Conservation (phyloP, 2,888 invertebrate genomes). For the Leucozona laternaria region DNA sequence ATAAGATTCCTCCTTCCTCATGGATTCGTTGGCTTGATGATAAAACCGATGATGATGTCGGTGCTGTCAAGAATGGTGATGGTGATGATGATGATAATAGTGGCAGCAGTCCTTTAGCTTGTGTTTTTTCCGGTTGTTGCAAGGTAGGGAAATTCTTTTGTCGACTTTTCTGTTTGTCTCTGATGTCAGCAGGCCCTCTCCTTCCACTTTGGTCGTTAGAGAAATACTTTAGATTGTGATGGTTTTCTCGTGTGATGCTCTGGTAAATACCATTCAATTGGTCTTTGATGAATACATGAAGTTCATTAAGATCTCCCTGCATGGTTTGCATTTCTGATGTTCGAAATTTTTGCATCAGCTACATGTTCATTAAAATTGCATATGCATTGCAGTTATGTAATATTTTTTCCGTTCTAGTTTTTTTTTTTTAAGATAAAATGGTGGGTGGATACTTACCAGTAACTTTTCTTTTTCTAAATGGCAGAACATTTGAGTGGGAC, state of each 20-base stretch:
- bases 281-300: slow-evolving; percentile 64
- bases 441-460: slow-evolving; percentile 41
- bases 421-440: background rate
- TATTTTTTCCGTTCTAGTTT: background rate
- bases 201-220: slow-evolving; percentile 22
- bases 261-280: slow-evolving; percentile 65
- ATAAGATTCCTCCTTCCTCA: slow-evolving; percentile 31
- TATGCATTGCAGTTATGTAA: background rate
- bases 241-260: slow-evolving; percentile 47
- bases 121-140: slow-evolving; percentile 24
- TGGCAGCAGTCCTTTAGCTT: slow-evolving; percentile 20
- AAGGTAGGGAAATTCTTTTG: slow-evolving; percentile 33
- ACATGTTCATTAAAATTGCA: background rate
- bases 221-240: slow-evolving; percentile 32
- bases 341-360: slow-evolving; percentile 64
- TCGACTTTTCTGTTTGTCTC: slow-evolving; percentile 27
- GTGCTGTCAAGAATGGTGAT: slow-evolving; percentile 48
- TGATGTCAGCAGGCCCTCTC: background rate
- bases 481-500: slow-evolving; percentile 51
- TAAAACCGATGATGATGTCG: slow-evolving; percentile 50
- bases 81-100: slow-evolving; percentile 34
- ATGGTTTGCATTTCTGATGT: slow-evolving; percentile 65
- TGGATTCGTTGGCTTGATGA: slow-evolving; percentile 45
- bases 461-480: slow-evolving; percentile 68
- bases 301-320: slow-evolving; percentile 60